Conservation (phyloP, 1,140 invertebrate species). For the Lutraria rhynchaena region DNA sequence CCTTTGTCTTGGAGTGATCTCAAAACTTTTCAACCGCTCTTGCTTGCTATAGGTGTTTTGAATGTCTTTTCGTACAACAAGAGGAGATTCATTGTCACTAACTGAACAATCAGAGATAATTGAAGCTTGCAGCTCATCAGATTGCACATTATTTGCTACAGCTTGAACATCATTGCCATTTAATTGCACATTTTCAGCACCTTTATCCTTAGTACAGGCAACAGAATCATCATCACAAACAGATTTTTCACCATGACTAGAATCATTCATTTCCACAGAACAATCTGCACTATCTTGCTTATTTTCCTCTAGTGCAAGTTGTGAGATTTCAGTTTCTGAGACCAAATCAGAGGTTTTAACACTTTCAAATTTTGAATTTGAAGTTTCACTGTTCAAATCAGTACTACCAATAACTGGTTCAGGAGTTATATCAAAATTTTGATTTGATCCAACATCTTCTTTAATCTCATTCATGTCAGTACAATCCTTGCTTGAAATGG, state of each 20-base stretch:
- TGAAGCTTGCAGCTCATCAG: conserved; percentile 1
- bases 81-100: conserved; percentile 62
- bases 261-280: background rate
- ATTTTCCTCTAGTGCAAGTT: too few species aligned
- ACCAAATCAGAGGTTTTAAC: too few species aligned
- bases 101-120: conserved; percentile 24
- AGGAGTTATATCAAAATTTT: too few species aligned
- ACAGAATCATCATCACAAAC: background rate
- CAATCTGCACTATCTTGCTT: too few species aligned
- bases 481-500: too few species aligned
- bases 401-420: too few species aligned
- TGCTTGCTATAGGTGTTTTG: conserved; percentile 57
- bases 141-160: conserved; percentile 22
- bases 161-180: background rate
- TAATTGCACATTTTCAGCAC: conserved; percentile 25
- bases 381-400: too few species aligned
- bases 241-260: conserved; percentile 22
- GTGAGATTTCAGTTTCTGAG: too few species aligned
- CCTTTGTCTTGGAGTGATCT: conserved; percentile 30
- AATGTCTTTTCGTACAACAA: conserved; percentile 63
- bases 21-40: conserved; percentile 40
- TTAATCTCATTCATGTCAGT: too few species aligned
- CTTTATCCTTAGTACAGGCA: background rate
- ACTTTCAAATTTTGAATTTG: too few species aligned
- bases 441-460: too few species aligned